Evolutionary conservation across 1,140 invertebrate species (phyloP), one percentile per base, ranked within the genome.

Genomic region (Mercenaria mercenaria): DNA sequence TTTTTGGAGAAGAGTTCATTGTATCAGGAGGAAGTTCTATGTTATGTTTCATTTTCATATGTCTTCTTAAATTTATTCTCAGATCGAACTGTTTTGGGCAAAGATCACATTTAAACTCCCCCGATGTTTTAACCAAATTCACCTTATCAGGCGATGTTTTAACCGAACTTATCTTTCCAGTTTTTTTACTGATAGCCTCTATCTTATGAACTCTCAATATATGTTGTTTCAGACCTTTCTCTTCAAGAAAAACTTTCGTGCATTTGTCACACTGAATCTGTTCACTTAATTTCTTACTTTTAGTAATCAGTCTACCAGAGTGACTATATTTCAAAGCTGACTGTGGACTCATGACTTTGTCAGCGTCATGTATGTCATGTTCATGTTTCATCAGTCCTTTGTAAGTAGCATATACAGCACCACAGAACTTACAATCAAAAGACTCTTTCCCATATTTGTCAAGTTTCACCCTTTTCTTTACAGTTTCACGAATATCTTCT

Each of bases 11-110:
- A 11, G 34, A 41, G 11, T 67, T 50, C 34, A 37, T 0, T 64
- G 32, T 18, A 13, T 61, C 59, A n/a, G 39, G 56, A 37, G 69
- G 64, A 15, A 29, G 39, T 32, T 50, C 83, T 34, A 72, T 23
- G 29, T 74, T 74, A 34, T 85, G 83, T 26, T 85, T 85, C 83
- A 85, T 85, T 29, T 72, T 72, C 47, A 43, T 52, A 76, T 85
- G 83, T n/a, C 47, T 43, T 23, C 67, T 43, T 32, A 85, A 39
- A 39, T 85, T 85, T 1, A 69, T 37, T 34, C 59, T 69, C 29
- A 23, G n/a, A 47, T 52, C 81, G 72, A 84, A 84, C n/a, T 47
- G 37, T 72, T 72, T 84, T 2, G 41, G 29, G 39, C 81, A 84
- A 23, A 29, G 59, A 13, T 43, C 26, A 72, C 81, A 84, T 47